phyloP scores from a whole-genome alignment of 2,797 vertebrate species.

The Rallus crepitans region DNA sequence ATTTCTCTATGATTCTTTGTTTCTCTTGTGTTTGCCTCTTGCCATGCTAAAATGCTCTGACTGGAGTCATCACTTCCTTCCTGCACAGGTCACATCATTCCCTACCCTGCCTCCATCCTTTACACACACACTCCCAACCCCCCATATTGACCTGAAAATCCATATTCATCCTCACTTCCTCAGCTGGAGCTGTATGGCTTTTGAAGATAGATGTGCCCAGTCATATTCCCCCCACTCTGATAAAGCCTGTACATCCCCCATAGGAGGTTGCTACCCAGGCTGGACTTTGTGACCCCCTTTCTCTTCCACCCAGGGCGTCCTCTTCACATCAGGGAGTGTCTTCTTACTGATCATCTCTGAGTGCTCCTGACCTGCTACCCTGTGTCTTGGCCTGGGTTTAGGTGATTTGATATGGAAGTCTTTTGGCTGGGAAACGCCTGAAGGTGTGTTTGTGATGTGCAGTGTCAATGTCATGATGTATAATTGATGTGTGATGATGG shows the following conservation, averaged over 20 bases:
- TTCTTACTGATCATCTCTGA: neutral
- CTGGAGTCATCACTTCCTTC: neutral
- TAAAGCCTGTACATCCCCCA: neutral
- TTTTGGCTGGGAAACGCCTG: neutral
- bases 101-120: neutral
- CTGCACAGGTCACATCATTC: neutral
- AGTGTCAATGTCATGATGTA: neutral
- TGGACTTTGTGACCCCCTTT: neutral
- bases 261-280: neutral
- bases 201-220: neutral
- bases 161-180: neutral
- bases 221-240: accelerated
- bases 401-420: neutral
- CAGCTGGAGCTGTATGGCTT: neutral
- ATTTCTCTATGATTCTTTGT: neutral
- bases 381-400: neutral
- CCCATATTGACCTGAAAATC: neutral
- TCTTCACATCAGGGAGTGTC: neutral
- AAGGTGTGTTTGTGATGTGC: neutral
- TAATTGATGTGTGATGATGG: accelerated
- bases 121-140: too few relatives aligned
- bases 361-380: neutral
- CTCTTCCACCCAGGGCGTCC: neutral
- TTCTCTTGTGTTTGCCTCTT: neutral
- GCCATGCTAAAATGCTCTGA: neutral